Percentiles rank a stretch among this genome's conserved stretches.
Conservation (phyloP, 2,888 invertebrate genomes). For the Caenorhabditis doughertyi region DNA sequence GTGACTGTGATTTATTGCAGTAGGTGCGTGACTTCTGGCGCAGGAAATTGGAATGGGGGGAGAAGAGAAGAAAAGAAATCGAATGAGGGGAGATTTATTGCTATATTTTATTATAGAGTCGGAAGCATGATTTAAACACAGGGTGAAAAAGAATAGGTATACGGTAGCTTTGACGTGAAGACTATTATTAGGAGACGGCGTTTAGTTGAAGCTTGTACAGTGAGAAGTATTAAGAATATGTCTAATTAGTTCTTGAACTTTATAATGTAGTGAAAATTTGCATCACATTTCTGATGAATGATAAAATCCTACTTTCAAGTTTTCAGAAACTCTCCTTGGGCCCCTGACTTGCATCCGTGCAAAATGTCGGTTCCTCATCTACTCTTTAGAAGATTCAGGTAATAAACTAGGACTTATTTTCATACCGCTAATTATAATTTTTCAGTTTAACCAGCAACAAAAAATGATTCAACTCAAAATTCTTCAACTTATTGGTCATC, state of each 20-base stretch:
- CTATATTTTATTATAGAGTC: constrained; percentile 2
- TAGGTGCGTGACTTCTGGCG: constrained; percentile 5
- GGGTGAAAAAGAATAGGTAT: background rate
- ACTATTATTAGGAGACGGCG: background rate
- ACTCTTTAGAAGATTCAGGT: background rate
- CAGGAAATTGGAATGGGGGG: background rate
- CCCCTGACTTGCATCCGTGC: constrained; percentile 43
- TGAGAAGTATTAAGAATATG: background rate
- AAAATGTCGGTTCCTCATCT: constrained; percentile 38
- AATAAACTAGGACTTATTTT: background rate
- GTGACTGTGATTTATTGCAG: constrained; percentile 1
- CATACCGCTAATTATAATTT: background rate
- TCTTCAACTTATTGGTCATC: constrained; percentile 11
- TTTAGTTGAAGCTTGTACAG: background rate
- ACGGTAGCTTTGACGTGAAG: background rate
- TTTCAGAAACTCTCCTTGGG: constrained; percentile 55
- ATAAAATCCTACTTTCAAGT: background rate
- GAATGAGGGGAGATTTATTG: constrained; percentile 4
- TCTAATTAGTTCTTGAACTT: too few species aligned
- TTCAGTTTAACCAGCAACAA: constrained; percentile 6
- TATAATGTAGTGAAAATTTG: too few species aligned
- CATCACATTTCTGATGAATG: too few species aligned
- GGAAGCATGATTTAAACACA: background rate
- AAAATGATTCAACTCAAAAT: constrained; percentile 38
- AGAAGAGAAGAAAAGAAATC: background rate